Evolutionary conservation across 1,140 invertebrate genomes (phyloP).

Genomic region (Rhyacophila brunnea): DNA sequence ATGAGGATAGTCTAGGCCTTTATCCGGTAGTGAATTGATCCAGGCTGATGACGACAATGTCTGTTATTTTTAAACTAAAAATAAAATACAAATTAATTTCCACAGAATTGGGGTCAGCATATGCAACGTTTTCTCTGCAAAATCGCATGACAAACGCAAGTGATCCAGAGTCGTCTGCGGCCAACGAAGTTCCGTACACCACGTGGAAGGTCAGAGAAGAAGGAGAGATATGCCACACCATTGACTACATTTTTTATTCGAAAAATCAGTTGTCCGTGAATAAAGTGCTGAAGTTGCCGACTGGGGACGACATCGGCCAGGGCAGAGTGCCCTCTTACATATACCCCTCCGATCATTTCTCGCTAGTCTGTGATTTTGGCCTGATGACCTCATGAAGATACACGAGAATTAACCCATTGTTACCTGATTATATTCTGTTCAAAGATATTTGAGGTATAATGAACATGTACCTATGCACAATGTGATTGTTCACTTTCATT

Average conservation of each 20-base stretch:
- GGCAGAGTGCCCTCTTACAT: slow-evolving; percentile 65
- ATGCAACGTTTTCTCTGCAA: slow-evolving; percentile 13
- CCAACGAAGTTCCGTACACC: slow-evolving; percentile 56
- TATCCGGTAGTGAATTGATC: too few species aligned
- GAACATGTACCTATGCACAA: too few species aligned
- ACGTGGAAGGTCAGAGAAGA: slow-evolving; percentile 78
- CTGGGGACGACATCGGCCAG: slow-evolving; percentile 65
- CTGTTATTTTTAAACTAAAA: too few species aligned
- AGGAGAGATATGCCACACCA: slow-evolving; percentile 71
- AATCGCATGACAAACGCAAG: neutral
- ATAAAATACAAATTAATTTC: too few species aligned
- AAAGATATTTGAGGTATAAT: too few species aligned
- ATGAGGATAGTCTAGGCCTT: too few species aligned
- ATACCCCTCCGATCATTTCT: slow-evolving; percentile 82
- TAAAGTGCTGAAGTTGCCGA: slow-evolving; percentile 64
- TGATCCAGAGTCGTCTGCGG: slow-evolving; percentile 55
- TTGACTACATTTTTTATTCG: slow-evolving; percentile 78
- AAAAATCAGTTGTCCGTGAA: slow-evolving; percentile 58
- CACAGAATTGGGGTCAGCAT: slow-evolving; percentile 25
- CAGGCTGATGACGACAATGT: too few species aligned
- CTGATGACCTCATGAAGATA: neutral
- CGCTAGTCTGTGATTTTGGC: slow-evolving; percentile 68
- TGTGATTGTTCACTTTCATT: too few species aligned
- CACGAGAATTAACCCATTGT: too few species aligned
- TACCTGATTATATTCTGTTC: too few species aligned